Evolutionary conservation across 2,797 vertebrate genomes (phyloP), one percentile per base, ranked within the genome.

Genomic region (Champsocephalus esox): DNA sequence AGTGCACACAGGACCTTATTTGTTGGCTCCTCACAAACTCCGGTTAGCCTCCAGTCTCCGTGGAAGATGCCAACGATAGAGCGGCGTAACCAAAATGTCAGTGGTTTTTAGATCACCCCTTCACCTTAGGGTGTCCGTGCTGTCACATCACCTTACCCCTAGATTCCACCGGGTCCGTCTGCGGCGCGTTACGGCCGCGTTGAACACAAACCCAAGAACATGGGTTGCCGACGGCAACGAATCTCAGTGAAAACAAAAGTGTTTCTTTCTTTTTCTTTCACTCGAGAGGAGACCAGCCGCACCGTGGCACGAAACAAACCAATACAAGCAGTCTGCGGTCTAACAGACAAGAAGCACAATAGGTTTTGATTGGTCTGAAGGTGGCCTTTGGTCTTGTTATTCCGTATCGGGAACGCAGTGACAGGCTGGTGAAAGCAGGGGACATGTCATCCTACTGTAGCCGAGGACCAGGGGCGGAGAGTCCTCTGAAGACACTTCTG

Each of bases 361-460:
- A 34, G 63, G 11, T 77, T 84, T 58, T 80, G 87, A 90, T 84
- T 45, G 24, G 75, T 85, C 52, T 72, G 72, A 77, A 51, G 12
- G 24, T 67, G 81, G 58, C 79, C 83, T 87, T 80, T 86, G 82
- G 68, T 82, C 70, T 67, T 80, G 70, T 84, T 77, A 32, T 54
- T 55, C 66, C 76, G 60, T 70, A 56, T 79, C 78, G 57, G 78
- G 73, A 77, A 55, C 44, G 70, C 17, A 44, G 12, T 83, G 81
- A 86, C 85, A 84, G 68, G 70, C 68, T 55, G 77, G 7, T 70
- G 80, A 70, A 68, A 52, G 58, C 50, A 9, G 56, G n/a, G 32
- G 70, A 57, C 74, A 11, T 63, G 57, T 66, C 10, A 49, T 80
- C 56, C 28, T n/a, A 34, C 21, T 61, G 56, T 2, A 12, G 70